These are phyloP conservation scores for Lampris incognitus DNA, from an alignment of 2,113 vertebrate genomes.

Conservation along the genomic window DNA sequence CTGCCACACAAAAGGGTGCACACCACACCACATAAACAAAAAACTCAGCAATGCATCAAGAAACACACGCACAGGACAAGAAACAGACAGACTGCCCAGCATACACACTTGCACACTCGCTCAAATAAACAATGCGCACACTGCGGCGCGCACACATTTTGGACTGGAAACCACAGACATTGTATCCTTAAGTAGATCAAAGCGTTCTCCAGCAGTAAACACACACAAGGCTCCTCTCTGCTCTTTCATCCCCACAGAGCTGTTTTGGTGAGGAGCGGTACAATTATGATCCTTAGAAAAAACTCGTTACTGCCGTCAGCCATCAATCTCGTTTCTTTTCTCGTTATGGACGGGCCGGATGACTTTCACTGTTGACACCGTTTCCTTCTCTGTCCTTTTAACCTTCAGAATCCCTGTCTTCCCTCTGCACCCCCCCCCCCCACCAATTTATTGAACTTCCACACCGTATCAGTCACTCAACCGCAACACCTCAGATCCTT, in stretches of 20 bases:
- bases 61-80: conserved; percentile 31
- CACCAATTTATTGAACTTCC: conserved; percentile 64
- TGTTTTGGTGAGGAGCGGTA: conserved; percentile 53
- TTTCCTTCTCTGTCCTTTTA: conserved; percentile 50
- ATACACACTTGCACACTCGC: conserved; percentile 67
- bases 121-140: conserved; percentile 75
- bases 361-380: conserved; percentile 54
- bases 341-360: conserved; percentile 12
- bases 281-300: conserved; percentile 59
- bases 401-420: conserved; percentile 33
- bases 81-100: conserved; percentile 36
- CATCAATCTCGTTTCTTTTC: conserved; percentile 33
- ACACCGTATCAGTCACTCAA: conserved; percentile 67
- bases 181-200: conserved; percentile 79
- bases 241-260: conserved; percentile 65
- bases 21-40: conserved; percentile 60
- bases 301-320: conserved; percentile 54
- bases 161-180: conserved; percentile 74
- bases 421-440: not conserved
- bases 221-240: conserved; percentile 63
- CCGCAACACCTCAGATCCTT: conserved; percentile 68
- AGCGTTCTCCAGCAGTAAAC: conserved; percentile 66
- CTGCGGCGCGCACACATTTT: conserved; percentile 73
- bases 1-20: not conserved
- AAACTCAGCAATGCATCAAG: conserved; percentile 42